These are phyloP conservation scores for Clarias magur DNA, from an alignment of 2,113 vertebrate genomes.

Conservation along the genomic window DNA sequence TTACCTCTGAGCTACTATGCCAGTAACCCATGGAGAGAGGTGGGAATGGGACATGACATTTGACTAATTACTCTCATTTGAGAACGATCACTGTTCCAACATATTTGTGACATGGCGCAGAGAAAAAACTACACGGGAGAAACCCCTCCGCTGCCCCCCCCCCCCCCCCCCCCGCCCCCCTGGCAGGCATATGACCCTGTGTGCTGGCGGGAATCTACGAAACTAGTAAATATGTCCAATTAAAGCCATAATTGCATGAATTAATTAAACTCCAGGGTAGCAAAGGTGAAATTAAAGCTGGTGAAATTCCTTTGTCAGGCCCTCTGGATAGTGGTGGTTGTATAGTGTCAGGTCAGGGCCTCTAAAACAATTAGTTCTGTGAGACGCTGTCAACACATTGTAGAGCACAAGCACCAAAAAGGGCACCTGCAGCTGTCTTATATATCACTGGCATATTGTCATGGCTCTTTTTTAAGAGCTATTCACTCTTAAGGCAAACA, in stretches of 20 bases:
- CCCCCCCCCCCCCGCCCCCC: too few species aligned
- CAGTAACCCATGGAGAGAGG: constrained; percentile 60
- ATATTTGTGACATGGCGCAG: constrained; percentile 60
- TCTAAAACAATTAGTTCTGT: constrained; percentile 30
- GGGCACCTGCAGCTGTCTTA: background rate
- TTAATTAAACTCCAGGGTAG: constrained; percentile 51
- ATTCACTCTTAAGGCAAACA: background rate
- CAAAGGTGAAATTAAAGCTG: constrained; percentile 46
- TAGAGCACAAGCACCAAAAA: background rate
- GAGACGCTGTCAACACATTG: background rate
- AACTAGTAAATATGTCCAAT: constrained; percentile 50
- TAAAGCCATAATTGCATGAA: constrained; percentile 47
- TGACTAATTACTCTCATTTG: constrained; percentile 75
- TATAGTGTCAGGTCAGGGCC: constrained; percentile 5
- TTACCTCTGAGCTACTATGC: constrained; percentile 65
- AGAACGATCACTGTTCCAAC: constrained; percentile 66
- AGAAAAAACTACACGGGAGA: constrained; percentile 53
- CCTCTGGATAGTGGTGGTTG: constrained; percentile 22
- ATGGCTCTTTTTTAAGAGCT: background rate
- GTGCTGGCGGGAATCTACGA: constrained; percentile 42
- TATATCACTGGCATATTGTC: background rate
- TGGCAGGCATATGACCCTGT: constrained; percentile 52
- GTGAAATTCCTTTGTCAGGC: constrained; percentile 29
- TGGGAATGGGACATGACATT: constrained; percentile 68
- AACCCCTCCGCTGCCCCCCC: too few species aligned